A percentile compares a stretch with the other conserved stretches of the same genome.
phyloP scores from a whole-genome alignment of 1,140 invertebrate genomes.

The Sminthurides bifidus region DNA sequence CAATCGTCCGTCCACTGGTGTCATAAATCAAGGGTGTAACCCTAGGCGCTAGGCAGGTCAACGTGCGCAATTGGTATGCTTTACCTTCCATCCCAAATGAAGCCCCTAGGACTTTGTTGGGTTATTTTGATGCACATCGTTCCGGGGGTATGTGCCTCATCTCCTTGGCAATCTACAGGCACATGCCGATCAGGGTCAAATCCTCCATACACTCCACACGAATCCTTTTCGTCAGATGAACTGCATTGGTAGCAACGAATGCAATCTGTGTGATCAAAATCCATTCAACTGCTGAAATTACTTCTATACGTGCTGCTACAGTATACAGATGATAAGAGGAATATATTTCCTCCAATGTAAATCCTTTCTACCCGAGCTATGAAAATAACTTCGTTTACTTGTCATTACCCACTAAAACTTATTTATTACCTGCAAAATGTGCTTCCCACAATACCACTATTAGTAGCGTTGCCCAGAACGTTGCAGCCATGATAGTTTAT shows the following conservation, averaged over 20 bases:
- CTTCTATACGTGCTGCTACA: background rate
- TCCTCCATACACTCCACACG: conserved; percentile 70
- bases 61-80: background rate
- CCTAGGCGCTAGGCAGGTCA: background rate
- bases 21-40: background rate
- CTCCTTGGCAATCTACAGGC: conserved; percentile 74
- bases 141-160: conserved; percentile 78
- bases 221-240: conserved; percentile 64
- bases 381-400: too few relatives aligned
- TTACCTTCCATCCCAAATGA: conserved; percentile 53
- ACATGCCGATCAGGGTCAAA: conserved; percentile 70
- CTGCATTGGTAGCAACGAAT: conserved; percentile 81
- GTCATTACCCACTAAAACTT: too few relatives aligned
- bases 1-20: too few relatives aligned
- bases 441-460: too few relatives aligned
- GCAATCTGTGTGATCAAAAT: conserved; percentile 35
- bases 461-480: too few relatives aligned
- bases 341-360: too few relatives aligned
- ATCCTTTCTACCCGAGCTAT: too few relatives aligned
- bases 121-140: conserved; percentile 85
- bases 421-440: too few relatives aligned
- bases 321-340: too few relatives aligned
- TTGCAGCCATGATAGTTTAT: too few relatives aligned
- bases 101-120: conserved; percentile 75
- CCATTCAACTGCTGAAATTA: background rate